These are phyloP conservation scores for Pygoscelis antarcticus DNA, from an alignment of 2,113 vertebrate genomes.

Conservation along the genomic window DNA sequence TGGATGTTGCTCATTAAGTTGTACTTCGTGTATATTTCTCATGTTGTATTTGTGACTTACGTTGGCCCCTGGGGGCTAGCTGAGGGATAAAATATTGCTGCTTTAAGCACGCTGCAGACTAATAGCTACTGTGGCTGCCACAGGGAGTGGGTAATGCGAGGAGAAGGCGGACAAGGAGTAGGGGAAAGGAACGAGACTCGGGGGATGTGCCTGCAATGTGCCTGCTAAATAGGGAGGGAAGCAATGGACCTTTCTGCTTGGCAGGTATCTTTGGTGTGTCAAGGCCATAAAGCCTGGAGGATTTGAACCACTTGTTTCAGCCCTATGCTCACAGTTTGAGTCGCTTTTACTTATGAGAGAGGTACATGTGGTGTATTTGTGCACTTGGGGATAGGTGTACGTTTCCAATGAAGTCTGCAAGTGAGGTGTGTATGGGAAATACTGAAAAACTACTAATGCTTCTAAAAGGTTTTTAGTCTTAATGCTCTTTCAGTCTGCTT, in stretches of 20 bases:
- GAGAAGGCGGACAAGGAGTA: not conserved
- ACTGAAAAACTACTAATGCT: not conserved
- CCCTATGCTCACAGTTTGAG: not conserved
- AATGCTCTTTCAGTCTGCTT: not conserved
- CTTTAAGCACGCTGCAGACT: not conserved
- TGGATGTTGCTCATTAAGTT: not conserved
- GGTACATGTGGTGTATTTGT: not conserved
- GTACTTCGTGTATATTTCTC: not conserved
- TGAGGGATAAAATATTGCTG: not conserved
- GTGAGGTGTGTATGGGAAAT: not conserved
- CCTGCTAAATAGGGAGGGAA: not conserved
- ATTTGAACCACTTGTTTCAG: not conserved
- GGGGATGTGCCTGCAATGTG: not conserved
- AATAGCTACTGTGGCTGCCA: not conserved
- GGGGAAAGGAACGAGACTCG: not conserved
- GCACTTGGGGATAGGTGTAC: not conserved
- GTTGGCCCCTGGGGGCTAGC: not conserved
- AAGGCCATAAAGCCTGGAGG: not conserved
- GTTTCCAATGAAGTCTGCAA: not conserved
- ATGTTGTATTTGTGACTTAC: not conserved
- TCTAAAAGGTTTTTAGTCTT: slow-evolving; percentile 42
- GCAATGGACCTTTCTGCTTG: not conserved
- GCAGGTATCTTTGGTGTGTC: not conserved
- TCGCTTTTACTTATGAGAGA: not conserved
- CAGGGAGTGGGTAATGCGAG: not conserved